phyloP scores from a whole-genome alignment of 2,113 vertebrate species.

The Irena cyanogastra region DNA sequence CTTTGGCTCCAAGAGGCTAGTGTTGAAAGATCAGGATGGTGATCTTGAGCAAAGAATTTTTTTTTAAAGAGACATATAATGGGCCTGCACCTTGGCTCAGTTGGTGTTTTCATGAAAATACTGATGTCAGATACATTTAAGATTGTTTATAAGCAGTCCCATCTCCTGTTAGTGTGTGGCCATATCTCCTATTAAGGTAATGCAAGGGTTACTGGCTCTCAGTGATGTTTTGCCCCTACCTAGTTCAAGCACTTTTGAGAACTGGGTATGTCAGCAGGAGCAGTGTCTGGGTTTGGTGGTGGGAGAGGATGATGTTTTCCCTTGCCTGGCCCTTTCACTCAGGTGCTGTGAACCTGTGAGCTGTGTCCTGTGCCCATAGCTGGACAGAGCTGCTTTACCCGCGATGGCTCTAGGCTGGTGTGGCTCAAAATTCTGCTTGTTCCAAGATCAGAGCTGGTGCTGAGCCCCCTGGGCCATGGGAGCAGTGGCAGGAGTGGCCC shows the following conservation, averaged over 20 bases:
- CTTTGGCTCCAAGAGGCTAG: background rate
- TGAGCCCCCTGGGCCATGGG: background rate
- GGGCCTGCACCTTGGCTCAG: background rate
- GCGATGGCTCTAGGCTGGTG: rapidly evolving
- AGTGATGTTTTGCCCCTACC: background rate
- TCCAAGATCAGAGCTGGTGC: rapidly evolving
- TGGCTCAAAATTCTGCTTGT: background rate
- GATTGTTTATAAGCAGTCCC: background rate
- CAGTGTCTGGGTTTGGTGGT: background rate
- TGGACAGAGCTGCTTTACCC: background rate
- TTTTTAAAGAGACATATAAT: background rate
- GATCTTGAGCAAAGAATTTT: background rate
- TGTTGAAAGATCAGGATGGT: background rate
- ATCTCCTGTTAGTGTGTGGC: background rate
- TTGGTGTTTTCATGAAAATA: background rate
- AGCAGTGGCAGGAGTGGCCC: background rate
- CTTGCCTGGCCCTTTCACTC: background rate
- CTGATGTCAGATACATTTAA: background rate
- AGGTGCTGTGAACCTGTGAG: background rate
- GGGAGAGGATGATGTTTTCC: background rate
- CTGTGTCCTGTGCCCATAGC: background rate
- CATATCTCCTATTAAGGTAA: background rate
- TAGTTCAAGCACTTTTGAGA: no score
- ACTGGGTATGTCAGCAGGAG: background rate
- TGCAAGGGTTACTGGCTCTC: background rate